Base-by-base conservation (phyloP, 2,113 vertebrate species). In the Catharus bicknelli region DNA sequence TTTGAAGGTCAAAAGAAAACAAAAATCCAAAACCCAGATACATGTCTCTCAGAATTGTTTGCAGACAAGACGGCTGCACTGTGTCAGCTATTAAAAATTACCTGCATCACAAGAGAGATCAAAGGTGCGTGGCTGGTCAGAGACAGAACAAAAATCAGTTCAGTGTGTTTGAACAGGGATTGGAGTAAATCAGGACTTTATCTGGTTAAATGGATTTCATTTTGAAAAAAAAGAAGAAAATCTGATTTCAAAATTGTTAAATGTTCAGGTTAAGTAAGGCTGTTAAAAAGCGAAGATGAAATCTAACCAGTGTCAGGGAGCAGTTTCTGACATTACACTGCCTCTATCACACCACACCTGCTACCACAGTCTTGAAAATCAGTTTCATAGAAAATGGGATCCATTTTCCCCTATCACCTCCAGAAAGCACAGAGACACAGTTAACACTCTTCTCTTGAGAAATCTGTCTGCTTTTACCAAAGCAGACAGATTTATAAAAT, bases 51-150 rank as follows among this genome's bases (percentile, higher is more conserved):
- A 77, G 70, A 89, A 83, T 2, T 80, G 43, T 89, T 67, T 88
- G 72, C 82, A 83, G 70, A 88, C 4, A 27, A 85, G 59, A 73
- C 15, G 34, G 25, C 43, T 85, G 62, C 51, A 76, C 9, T 62
- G 34, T 69, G 58, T 82, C 81, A 92, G 70, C 74, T 85, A 59
- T 87, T 85, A 90, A 90, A 93, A 94, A 94, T 47, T 42, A 89
- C 75, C 58, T 77, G 70, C 29, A 62, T 63, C 74, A 83, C n/a
- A 72, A 55, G 21, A 62, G 70, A 85, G 54, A 86, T 79, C 86
- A 94, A 68, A 94, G 45, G 32, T 72, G n/a, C 16, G 2, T 12
- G 45, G 43, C 61, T 67, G 53, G 72, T 72, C 43, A 81, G 51
- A 90, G 53, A 47, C n/a, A 82, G 47, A 66, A 80, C 47, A 91